Base-by-base conservation (phyloP, 2,113 vertebrate genomes). In the Pseudopodoces humilis region DNA sequence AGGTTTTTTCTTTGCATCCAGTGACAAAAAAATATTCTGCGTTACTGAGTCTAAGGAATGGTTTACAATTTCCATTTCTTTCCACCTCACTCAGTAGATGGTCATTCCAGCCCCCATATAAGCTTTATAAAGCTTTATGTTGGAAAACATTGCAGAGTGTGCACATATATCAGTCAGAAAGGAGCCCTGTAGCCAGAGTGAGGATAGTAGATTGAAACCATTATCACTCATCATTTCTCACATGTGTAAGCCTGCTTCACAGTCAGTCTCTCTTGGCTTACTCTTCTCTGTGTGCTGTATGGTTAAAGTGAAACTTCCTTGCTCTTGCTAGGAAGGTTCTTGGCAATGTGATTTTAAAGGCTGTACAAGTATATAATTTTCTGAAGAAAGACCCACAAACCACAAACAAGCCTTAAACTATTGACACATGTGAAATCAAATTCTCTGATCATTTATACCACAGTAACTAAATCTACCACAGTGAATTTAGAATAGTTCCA, bases 361-460 rank as follows among this genome's bases (percentile, higher is more conserved):
- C 55, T 85, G 6, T 31, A 33, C 23, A 63, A 77, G 11, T 37
- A 55, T 20, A 52, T 11, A 21, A 55, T 52, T 77, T 86, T 83
- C 88, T 68, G 64, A 70, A 80, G 55, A 85, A 74, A 25, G 33
- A 91, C 43, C 62, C 58, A 72, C 68, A 96, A 92, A 94, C 87
- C 88, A 63, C 79, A 64, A 94, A 71, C 65, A 83, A 93, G 50
- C 37, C 39, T 94, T 94, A 77, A 95, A 94, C 58, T 88, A 75
- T 20, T 84, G 88, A 85, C 91, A 92, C 52, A 94, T 85, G 70
- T 76, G 86, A 94, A 92, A 84, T 71, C 69, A 70, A 95, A 81
- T 84, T 91, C 59, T 80, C 88, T 83, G 60, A 81, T 92, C 56
- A n/a, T 60, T 75, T 92, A 49, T 59, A 78, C 15, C 28, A 53